Evolutionary conservation across 2,888 invertebrate species (phyloP), one percentile per base, ranked within the genome.

Genomic region (Cordylochernes scorpioides): DNA sequence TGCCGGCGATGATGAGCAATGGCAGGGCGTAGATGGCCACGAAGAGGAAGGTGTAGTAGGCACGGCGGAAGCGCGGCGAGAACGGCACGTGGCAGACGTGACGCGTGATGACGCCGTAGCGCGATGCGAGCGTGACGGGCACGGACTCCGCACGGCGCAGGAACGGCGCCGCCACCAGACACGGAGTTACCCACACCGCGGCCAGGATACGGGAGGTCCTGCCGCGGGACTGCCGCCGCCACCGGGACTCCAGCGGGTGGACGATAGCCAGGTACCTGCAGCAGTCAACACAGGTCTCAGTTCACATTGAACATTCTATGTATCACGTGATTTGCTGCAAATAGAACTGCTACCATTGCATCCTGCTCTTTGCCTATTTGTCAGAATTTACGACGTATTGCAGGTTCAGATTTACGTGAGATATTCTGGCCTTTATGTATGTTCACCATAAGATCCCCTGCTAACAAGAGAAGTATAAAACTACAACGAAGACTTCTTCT

Each of bases 221-320:
- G 1, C 48, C 44, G 36, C 45, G 45, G 10, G 45, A 45, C 39
- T 48, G 44, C 17, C 47, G 42, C 14, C 14, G 12, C n/a, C n/a
- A n/a, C 42, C 55, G 47, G 13, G 53, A 51, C 15, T 51, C 49
- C 24, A 57, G 43, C 1, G 57, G 57, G 33, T 57, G 50, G 2
- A 57, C 52, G 8, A 58, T 52, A 13, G 55, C 57, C 37, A 54
- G 52, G 34, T 54, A 57, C 33, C 57, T 57, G n/a, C n/a, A n/a
- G n/a, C n/a, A n/a, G n/a, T n/a, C n/a, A n/a, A n/a, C n/a, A n/a
- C n/a, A n/a, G n/a, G n/a, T n/a, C n/a, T n/a, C n/a, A n/a, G n/a
- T n/a, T n/a, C n/a, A n/a, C n/a, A n/a, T n/a, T n/a, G n/a, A n/a
- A n/a, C n/a, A n/a, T n/a, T n/a, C n/a, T n/a, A n/a, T n/a, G n/a